phyloP scores from a whole-genome alignment of 2,888 invertebrate genomes.

The Loripinus fragilis region DNA sequence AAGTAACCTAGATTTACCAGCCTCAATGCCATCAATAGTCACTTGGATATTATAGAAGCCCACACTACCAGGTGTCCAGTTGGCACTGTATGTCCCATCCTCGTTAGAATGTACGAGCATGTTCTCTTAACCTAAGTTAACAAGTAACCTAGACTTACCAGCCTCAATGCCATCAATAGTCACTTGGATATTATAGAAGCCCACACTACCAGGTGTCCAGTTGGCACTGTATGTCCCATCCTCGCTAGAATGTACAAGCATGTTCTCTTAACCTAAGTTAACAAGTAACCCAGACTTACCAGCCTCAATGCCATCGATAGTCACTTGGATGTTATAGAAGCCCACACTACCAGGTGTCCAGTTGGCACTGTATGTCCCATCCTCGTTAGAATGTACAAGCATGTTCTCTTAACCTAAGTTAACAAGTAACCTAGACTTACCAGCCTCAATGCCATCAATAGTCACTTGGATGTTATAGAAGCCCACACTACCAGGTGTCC shows the following conservation, averaged over 20 bases:
- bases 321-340: slow-evolving; percentile 93
- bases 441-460: slow-evolving; percentile 90
- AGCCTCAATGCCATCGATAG: slow-evolving; percentile 90
- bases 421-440: too few relatives aligned
- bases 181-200: slow-evolving; percentile 93
- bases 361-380: slow-evolving; percentile 92
- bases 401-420: too few relatives aligned
- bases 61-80: slow-evolving; percentile 96
- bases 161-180: slow-evolving; percentile 91
- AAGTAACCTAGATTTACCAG: too few relatives aligned
- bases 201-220: slow-evolving; percentile 97
- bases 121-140: too few relatives aligned
- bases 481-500: slow-evolving; percentile 97
- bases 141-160: too few relatives aligned
- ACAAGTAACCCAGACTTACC: too few relatives aligned
- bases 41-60: slow-evolving; percentile 95
- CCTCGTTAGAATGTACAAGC: slow-evolving; percentile 90
- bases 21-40: slow-evolving; percentile 91
- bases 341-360: slow-evolving; percentile 98
- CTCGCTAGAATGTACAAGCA: slow-evolving; percentile 90
- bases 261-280: too few relatives aligned
- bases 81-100: slow-evolving; percentile 92
- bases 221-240: slow-evolving; percentile 93
- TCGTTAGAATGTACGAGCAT: slow-evolving; percentile 90
- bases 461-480: slow-evolving; percentile 93